Conservation (phyloP, 2,113 vertebrate genomes). For the Catharus minimus region DNA sequence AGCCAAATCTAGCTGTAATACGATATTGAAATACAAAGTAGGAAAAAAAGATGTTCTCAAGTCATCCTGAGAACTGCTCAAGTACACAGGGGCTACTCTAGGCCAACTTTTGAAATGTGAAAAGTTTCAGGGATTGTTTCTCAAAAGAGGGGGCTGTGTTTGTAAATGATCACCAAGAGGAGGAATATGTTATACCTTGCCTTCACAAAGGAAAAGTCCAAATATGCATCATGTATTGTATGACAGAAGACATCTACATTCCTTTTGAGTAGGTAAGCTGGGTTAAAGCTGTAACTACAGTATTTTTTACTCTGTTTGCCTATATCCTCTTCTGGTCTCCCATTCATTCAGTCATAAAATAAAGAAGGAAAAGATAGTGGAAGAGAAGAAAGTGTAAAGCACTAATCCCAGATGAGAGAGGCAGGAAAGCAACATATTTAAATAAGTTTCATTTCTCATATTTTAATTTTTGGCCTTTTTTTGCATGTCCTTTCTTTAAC, state of each 20-base stretch:
- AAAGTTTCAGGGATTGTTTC: background rate
- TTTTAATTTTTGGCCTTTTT: background rate
- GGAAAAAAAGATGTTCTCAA: background rate
- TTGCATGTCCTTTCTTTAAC: background rate
- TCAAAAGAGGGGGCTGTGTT: background rate
- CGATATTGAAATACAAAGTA: background rate
- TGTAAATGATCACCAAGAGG: background rate
- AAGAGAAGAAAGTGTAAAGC: slow-evolving; percentile 22
- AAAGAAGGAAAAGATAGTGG: background rate
- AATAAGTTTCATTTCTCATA: background rate
- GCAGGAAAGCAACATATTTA: background rate
- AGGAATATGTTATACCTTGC: slow-evolving; percentile 16
- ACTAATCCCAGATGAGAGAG: background rate
- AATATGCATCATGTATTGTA: slow-evolving; percentile 19
- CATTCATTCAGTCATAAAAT: slow-evolving; percentile 25
- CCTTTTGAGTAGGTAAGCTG: slow-evolving; percentile 34
- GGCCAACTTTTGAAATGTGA: background rate
- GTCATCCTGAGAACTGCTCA: background rate
- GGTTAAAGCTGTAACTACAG: slow-evolving; percentile 37
- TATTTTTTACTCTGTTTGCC: slow-evolving; percentile 36
- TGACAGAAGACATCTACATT: slow-evolving; percentile 46
- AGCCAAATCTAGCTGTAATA: background rate
- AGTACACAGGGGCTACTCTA: background rate
- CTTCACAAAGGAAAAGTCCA: slow-evolving; percentile 32
- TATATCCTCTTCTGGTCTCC: slow-evolving; percentile 25